phyloP scores from a whole-genome alignment of 1,140 invertebrate species.

The Theocolax elegans region DNA sequence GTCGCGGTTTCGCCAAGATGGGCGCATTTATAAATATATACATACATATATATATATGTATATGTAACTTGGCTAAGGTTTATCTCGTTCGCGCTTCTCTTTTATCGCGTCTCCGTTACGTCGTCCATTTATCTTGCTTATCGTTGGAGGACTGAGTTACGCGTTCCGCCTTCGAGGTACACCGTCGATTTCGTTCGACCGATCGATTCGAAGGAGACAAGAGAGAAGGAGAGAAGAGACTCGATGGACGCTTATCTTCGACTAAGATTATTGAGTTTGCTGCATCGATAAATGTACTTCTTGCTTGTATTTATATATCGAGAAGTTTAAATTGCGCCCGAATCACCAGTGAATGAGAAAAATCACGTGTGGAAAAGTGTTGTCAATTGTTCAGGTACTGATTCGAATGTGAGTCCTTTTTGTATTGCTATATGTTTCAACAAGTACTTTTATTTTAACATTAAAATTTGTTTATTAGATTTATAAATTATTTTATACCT shows the following conservation, averaged over 20 bases:
- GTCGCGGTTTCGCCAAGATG: too few relatives aligned
- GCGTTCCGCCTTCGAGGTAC: background rate
- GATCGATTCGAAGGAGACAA: background rate
- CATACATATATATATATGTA: too few relatives aligned
- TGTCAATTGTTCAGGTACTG: too few relatives aligned
- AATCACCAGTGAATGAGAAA: background rate
- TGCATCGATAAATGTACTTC: slow-evolving; percentile 12
- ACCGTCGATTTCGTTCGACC: too few relatives aligned
- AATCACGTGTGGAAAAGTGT: background rate
- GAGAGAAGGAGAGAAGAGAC: background rate
- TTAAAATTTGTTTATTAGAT: too few relatives aligned
- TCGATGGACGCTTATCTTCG: slow-evolving; percentile 2
- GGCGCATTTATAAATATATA: too few relatives aligned
- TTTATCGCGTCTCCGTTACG: background rate
- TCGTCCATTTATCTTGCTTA: slow-evolving; percentile 18
- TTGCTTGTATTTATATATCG: slow-evolving; percentile 17
- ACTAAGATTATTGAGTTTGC: slow-evolving; percentile 10
- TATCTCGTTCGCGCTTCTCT: slow-evolving; percentile 8
- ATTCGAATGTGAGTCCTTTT: too few relatives aligned
- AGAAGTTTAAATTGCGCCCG: background rate
- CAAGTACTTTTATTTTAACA: too few relatives aligned
- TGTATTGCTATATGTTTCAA: too few relatives aligned
- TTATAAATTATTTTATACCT: too few relatives aligned
- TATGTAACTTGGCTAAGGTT: background rate
- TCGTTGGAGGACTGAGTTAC: slow-evolving; percentile 18